Base-by-base conservation (phyloP, 2,888 invertebrate genomes). In the Sarcophaga rosellei region DNA sequence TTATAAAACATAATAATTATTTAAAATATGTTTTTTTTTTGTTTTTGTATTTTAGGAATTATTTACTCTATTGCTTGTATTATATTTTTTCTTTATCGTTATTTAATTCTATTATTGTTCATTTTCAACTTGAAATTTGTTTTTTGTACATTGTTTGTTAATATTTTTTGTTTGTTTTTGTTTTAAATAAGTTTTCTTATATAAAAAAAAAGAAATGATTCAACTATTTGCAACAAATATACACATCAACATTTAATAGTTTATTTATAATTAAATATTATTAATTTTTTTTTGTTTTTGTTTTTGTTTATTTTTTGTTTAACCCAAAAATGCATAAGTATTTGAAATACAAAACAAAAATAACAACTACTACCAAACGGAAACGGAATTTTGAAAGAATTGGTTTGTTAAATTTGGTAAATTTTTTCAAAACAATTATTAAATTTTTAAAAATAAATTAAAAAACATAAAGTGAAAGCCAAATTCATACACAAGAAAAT, bases 381-480 rank as follows among this genome's bases (percentile, higher is more conserved):
- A 25, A 57, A 77, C n/a, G 53, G 70, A 75, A 82, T 77, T 77
- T 75, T 12, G 35, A 74, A 78, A 70, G 72, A 57, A 59, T 77
- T 74, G 53, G 15, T 15, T 15, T 53, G 10, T 35, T 35, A 35
- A 35, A 35, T 35, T 35, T 35, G 35, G 35, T 35, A 35, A 35
- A 35, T 10, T 15, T 15, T 53, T 17, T 17, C n/a, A n/a, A n/a
- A 68, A 53, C 20, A 59, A 53, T 66, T 53, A 35, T 66, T 35
- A 78, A 86, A 68, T 72, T 59, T 47, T 59, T 76, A 74, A 75
- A 70, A 74, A 84, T 83, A 74, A 79, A n/a, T n/a, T n/a, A n/a
- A n/a, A n/a, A 79, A 69, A 74, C 75, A 66, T 78, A 86, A 83
- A 85, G 74, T 88, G 85, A 82, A 87, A 79, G 88, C 89, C 89